Evolutionary conservation across 2,113 vertebrate species (phyloP).

Genomic region (Falcunculus frontatus): DNA sequence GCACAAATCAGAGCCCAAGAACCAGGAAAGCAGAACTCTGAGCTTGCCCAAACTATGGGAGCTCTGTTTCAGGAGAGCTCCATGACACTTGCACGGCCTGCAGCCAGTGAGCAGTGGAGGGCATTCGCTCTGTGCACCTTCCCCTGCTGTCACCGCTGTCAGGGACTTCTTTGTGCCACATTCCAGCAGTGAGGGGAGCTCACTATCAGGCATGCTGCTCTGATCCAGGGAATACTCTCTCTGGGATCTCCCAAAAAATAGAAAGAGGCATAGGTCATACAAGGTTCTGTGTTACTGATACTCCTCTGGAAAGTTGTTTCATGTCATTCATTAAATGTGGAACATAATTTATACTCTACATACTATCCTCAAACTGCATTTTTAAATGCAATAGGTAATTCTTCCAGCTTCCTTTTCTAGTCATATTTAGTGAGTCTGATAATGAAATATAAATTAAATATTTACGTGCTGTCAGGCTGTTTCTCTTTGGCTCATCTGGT

Average conservation of each 20-base stretch:
- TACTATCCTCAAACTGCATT: background rate
- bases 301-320: background rate
- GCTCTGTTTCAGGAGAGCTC: background rate
- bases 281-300: background rate
- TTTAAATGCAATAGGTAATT: background rate
- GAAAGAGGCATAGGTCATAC: background rate
- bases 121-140: rapidly evolving
- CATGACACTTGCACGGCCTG: rapidly evolving
- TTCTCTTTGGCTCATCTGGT: background rate
- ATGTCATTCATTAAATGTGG: background rate
- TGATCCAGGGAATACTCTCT: background rate
- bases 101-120: background rate
- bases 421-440: background rate
- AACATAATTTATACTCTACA: background rate
- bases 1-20: background rate
- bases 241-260: background rate
- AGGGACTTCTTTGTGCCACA: background rate
- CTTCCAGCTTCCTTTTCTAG: background rate
- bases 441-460: background rate
- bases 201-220: background rate
- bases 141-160: rapidly evolving
- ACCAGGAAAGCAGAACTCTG: background rate
- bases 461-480: background rate
- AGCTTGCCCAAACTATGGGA: background rate
- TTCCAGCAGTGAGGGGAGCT: background rate